A percentile compares a stretch with the other conserved stretches of the same genome.
Conservation (phyloP, 1,140 invertebrate species). For the Saccostrea glomerata region DNA sequence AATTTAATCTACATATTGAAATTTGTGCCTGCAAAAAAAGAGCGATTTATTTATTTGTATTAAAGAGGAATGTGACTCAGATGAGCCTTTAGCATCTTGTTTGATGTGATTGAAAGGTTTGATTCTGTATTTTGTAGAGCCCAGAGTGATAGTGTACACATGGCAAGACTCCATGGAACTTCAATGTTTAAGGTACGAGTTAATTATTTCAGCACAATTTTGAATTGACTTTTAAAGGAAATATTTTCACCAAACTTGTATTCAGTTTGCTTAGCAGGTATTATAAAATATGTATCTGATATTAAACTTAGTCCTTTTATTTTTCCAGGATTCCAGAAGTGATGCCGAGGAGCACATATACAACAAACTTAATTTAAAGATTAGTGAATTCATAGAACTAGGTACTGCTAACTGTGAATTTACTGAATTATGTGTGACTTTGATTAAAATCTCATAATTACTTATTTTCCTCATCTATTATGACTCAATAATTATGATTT, state of each 20-base stretch:
- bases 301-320: constrained; percentile 12
- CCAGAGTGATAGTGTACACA: constrained; percentile 80
- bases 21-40: neutral
- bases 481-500: too few species aligned
- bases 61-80: neutral
- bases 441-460: too few species aligned
- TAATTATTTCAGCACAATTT: neutral
- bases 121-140: constrained; percentile 69
- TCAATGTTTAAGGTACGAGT: constrained; percentile 87
- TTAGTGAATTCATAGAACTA: constrained; percentile 95
- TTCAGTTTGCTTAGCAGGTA: too few species aligned
- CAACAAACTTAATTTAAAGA: constrained; percentile 93
- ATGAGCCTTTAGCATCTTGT: neutral
- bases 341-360: constrained; percentile 99
- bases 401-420: constrained; percentile 66
- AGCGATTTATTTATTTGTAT: neutral
- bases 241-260: neutral
- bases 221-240: neutral
- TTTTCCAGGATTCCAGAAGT: constrained; percentile 88
- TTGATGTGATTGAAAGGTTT: neutral
- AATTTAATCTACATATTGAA: too few species aligned
- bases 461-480: too few species aligned
- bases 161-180: constrained; percentile 84
- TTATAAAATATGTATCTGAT: too few species aligned
- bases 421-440: too few species aligned